Evolutionary conservation across 2,797 vertebrate species (phyloP), one percentile per base, ranked within the genome.

Genomic region (Pristis pectinata): DNA sequence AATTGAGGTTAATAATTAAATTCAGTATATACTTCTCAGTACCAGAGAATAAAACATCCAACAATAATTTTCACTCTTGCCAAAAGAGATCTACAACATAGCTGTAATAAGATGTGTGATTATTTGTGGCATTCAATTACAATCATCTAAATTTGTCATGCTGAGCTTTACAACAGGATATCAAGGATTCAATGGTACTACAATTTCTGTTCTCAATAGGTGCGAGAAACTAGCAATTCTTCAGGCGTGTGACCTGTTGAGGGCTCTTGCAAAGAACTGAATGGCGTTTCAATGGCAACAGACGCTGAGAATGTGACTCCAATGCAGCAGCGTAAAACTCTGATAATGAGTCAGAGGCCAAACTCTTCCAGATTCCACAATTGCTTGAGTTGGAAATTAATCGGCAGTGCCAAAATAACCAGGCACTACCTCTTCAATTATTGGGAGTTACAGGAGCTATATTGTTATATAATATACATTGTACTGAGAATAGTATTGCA

Each of bases 371-470:
- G 92, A 53, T 74, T 76, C 13, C 70, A 34, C 70, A 13, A 10
- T 27, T 74, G 41, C 70, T 53, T 74, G 92, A 74, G 49, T 94
- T 53, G 30, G 41, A 27, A 94, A 76, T 49, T 22, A 74, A 94
- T 53, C 76, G 70, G 76, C 2, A 10, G 37, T 94, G 70, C 56
- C 92, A 76, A 41, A 76, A 76, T 53, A 94, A 94, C 92, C 30
- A 74, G 70, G 34, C 44, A 94, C 27, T 94, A 8, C 70, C 70
- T 56, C 27, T 94, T 44, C 27, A 94, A 93, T 92, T 94, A 77
- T 94, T 94, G 27, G 83, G 70, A 83, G 93, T 95, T 94, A 53
- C 27, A 95, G 89, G 72, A 70, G 61, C 22, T 27, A 82, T 79
- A 91, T 94, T 91, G 93, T 59, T 72, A 91, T 56, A 61, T 9